Evolutionary conservation across 2,888 invertebrate species (phyloP), one percentile per base, ranked within the genome.

Genomic region (Leptopilina myrica): DNA sequence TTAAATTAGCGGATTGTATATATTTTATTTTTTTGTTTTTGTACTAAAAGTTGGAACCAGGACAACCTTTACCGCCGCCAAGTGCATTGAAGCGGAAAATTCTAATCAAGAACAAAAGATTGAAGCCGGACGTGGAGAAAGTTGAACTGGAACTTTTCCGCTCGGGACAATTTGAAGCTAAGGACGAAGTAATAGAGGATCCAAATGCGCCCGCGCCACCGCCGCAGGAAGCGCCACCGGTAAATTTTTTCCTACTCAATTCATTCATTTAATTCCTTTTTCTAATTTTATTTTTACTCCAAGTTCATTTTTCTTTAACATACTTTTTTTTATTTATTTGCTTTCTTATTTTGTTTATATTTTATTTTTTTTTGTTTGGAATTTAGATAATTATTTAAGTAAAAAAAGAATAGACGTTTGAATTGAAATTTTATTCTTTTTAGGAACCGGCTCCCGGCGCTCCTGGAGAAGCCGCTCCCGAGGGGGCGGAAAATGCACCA

Each of bases 41-140:
- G n/a, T n/a, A n/a, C n/a, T n/a, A n/a, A n/a, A 73, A 91, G 94
- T 90, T 95, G 20, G 95, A 95, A 80, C 93, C 94, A 0, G 94
- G 94, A 33, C 90, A 91, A 14, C 93, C 94, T 0, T 90, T 95
- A 20, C 95, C 95, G 9, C 93, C 94, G n/a, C 95, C 95, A 2
- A 94, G 93, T 85, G 92, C 93, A 53, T 90, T 95, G 78, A 94
- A 94, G 86, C 90, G 93, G 56, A 95, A 95, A 90, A 95, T 95
- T 85, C 92, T 95, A 64, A 95, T 95, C 83, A 95, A 95, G 90
- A 95, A 94, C 90, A 95, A 95, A 87, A 92, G 94, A 78, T 89
- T 95, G 80, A 94, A 94, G 86, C 93, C 95, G n/a, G 95, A 95
- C 86, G 94, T 95, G n/a, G 95, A 95, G 86, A 94, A 94, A 89